Percentiles rank a stretch among this genome's conserved stretches.
phyloP scores from a whole-genome alignment of 2,113 vertebrate genomes.

The Antigone vipio region DNA sequence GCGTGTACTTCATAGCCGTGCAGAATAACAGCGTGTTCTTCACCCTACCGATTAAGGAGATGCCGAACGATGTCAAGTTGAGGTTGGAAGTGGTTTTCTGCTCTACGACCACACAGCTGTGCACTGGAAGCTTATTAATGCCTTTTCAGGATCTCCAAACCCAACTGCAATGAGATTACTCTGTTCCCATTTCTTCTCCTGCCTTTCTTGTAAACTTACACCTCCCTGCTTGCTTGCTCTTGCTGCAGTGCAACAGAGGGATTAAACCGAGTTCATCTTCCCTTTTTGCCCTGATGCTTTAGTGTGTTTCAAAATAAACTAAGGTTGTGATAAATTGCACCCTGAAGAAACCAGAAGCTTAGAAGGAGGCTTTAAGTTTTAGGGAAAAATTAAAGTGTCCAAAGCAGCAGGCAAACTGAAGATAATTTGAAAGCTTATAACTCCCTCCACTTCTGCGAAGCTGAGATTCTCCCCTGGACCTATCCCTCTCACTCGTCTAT shows the following conservation, averaged over 20 bases:
- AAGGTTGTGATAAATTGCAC: conserved; percentile 4
- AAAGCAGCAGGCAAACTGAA: conserved; percentile 13
- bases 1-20: not conserved
- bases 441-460: not conserved
- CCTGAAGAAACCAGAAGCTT: conserved; percentile 1
- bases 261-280: conserved; percentile 27
- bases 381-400: not conserved
- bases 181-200: not conserved
- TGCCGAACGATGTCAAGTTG: conserved; percentile 11
- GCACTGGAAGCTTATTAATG: not conserved
- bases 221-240: not conserved
- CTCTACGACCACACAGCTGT: not conserved
- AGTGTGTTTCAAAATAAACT: conserved; percentile 14
- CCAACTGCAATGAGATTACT: conserved; percentile 4
- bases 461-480: not conserved
- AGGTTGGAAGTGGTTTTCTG: conserved; percentile 27
- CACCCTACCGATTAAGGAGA: not conserved
- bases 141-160: not conserved
- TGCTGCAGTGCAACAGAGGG: not conserved
- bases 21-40: not conserved
- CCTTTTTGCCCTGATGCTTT: conserved; percentile 26
- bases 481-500: not conserved
- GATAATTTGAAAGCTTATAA: conserved; percentile 1
- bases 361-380: conserved; percentile 20
- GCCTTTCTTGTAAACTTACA: not conserved